Percentiles rank a stretch among this genome's conserved stretches.
phyloP scores from a whole-genome alignment of 2,888 invertebrate species.

The Acleris cristana region DNA sequence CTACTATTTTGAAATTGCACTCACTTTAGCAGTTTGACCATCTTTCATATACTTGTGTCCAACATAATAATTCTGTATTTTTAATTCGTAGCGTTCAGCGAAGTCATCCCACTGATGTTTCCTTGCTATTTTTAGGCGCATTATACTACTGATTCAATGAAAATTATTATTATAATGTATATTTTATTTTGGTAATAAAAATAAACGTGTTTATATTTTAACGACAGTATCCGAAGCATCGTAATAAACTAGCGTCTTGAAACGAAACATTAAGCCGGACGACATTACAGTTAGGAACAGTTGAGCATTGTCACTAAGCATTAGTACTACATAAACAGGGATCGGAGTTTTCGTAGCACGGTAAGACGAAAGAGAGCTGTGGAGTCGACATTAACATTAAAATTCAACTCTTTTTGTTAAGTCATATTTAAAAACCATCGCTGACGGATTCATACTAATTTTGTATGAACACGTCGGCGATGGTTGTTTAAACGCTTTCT shows the following conservation, averaged over 20 bases:
- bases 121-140: constrained; percentile 13
- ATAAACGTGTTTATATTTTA: constrained; percentile 29
- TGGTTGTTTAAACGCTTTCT: too few species aligned
- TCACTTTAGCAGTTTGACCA: not conserved
- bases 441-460: too few species aligned
- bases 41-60: not conserved
- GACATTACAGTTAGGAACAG: too few species aligned
- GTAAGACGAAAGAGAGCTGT: too few species aligned
- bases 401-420: too few species aligned
- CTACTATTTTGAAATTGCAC: constrained; percentile 1
- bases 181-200: constrained; percentile 31
- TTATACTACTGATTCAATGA: constrained; percentile 13
- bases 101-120: constrained; percentile 7
- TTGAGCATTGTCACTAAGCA: too few species aligned
- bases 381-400: too few species aligned
- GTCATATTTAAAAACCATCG: too few species aligned
- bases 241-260: constrained; percentile 31
- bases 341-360: too few species aligned
- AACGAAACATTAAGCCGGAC: constrained; percentile 31
- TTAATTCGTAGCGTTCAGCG: not conserved
- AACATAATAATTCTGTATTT: not conserved
- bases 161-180: constrained; percentile 23
- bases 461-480: too few species aligned
- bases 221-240: constrained; percentile 28
- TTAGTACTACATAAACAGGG: too few species aligned